phyloP scores from a whole-genome alignment of 2,113 vertebrate genomes.

The Microcebus lehilahytsara region DNA sequence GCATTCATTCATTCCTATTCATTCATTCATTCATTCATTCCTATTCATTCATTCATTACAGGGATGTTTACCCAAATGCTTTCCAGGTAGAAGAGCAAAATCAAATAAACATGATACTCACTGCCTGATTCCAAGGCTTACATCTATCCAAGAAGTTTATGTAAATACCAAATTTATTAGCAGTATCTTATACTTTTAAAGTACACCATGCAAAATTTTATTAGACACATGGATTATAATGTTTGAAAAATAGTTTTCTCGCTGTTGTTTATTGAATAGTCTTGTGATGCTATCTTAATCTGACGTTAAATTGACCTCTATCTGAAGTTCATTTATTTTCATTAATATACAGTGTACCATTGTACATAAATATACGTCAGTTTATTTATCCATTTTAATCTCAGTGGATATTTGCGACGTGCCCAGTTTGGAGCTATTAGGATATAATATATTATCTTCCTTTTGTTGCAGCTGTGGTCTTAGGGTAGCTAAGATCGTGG shows the following conservation, averaged over 20 bases:
- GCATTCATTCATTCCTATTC: too few species aligned
- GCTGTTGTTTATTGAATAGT: background rate
- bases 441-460: background rate
- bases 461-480: background rate
- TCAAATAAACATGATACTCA: background rate
- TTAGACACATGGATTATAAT: background rate
- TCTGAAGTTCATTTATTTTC: background rate
- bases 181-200: background rate
- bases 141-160: background rate
- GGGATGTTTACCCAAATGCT: background rate
- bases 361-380: background rate
- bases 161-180: background rate
- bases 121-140: background rate
- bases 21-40: too few species aligned
- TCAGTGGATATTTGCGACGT: background rate
- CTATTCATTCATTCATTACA: background rate
- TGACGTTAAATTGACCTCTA: background rate
- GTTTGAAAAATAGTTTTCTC: slow-evolving; percentile 30
- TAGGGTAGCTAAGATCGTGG: background rate
- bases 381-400: background rate
- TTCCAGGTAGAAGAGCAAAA: background rate
- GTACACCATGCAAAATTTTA: background rate
- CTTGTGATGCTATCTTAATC: background rate
- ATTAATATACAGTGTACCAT: background rate
- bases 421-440: background rate